phyloP scores from a whole-genome alignment of 1,140 invertebrate genomes.

The Odontomachus brunneus region DNA sequence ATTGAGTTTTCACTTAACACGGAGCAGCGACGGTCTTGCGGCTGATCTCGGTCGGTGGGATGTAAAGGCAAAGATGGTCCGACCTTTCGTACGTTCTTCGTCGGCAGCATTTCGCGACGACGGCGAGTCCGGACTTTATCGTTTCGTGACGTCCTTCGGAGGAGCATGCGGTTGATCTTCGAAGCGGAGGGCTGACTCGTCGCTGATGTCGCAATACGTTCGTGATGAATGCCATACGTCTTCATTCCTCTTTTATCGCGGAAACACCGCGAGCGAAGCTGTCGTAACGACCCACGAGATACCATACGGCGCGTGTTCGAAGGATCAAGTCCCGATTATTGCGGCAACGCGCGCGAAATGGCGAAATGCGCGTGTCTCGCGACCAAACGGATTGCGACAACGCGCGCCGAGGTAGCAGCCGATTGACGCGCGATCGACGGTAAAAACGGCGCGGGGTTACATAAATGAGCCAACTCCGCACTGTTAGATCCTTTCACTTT shows the following conservation, averaged over 20 bases:
- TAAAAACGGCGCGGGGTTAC: conserved; percentile 36
- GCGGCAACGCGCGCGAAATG: conserved; percentile 2
- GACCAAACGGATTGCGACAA: conserved; percentile 33
- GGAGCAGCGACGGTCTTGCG: not conserved
- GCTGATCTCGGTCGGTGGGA: not conserved
- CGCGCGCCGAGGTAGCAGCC: conserved; percentile 1
- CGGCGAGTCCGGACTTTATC: not conserved
- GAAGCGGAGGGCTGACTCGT: too few species aligned
- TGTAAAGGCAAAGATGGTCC: conserved; percentile 39
- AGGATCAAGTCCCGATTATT: not conserved
- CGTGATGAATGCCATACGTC: too few species aligned
- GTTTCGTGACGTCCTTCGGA: too few species aligned
- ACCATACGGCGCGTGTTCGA: too few species aligned
- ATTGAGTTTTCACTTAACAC: conserved; percentile 55
- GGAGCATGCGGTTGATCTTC: too few species aligned
- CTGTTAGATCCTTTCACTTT: conserved; percentile 47
- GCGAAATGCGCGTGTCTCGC: conserved; percentile 13
- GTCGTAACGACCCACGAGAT: too few species aligned
- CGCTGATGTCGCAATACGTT: too few species aligned
- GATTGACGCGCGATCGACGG: conserved; percentile 41
- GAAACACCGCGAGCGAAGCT: too few species aligned
- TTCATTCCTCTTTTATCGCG: too few species aligned
- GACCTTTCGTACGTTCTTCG: conserved; percentile 18
- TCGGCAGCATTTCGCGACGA: conserved; percentile 1
- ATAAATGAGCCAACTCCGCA: conserved; percentile 29